phyloP scores from a whole-genome alignment of 2,888 invertebrate genomes.

The Yponomeuta sedellus region DNA sequence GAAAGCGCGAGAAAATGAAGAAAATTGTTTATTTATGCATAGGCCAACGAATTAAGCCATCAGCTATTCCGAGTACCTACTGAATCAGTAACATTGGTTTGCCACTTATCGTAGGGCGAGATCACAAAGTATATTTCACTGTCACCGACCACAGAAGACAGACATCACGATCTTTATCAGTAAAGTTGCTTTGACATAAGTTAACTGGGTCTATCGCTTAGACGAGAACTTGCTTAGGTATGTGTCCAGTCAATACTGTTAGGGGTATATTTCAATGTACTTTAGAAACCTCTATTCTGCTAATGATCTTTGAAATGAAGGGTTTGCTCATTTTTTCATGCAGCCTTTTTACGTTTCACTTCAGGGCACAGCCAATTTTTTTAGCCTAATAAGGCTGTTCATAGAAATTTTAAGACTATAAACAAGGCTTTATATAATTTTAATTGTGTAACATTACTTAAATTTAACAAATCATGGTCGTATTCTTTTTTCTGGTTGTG shows the following conservation, averaged over 20 bases:
- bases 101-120: neutral
- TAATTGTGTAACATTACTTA: no score
- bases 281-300: no score
- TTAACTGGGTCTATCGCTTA: neutral
- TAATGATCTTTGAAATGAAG: no score
- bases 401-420: no score
- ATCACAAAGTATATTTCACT: neutral
- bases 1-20: neutral
- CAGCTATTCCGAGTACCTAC: neutral
- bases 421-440: no score
- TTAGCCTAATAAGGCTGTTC: no score
- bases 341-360: no score
- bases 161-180: neutral
- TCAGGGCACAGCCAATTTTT: no score
- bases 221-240: neutral
- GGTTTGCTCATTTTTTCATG: no score
- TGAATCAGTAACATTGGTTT: neutral
- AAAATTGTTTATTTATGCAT: neutral
- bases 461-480: no score
- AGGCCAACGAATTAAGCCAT: neutral
- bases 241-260: neutral
- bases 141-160: neutral
- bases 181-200: slow-evolving; percentile 1
- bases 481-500: no score
- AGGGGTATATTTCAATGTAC: no score